Evolutionary conservation across 2,888 invertebrate species (phyloP).

Genomic region (Aspidiotus destructor): DNA sequence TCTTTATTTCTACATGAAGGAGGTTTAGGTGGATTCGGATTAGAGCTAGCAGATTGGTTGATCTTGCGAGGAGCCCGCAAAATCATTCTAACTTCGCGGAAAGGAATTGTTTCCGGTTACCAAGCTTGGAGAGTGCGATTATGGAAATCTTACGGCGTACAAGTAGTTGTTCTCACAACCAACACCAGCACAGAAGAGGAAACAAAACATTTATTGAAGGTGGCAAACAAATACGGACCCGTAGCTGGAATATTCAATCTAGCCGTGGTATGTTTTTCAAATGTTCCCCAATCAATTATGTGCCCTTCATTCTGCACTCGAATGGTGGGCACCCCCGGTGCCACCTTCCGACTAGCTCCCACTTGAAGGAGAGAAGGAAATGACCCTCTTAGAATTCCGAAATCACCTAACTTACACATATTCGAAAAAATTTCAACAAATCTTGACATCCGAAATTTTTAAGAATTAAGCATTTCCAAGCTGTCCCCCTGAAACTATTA

Average conservation of each 20-base stretch:
- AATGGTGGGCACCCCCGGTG: too few relatives aligned
- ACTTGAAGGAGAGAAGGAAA: background rate
- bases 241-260: conserved; percentile 82
- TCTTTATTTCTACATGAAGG: conserved; percentile 41
- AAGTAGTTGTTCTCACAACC: conserved; percentile 56
- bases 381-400: background rate
- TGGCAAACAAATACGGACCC: conserved; percentile 54
- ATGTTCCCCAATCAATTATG: too few relatives aligned
- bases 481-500: too few relatives aligned
- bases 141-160: conserved; percentile 62
- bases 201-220: conserved; percentile 56
- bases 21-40: conserved; percentile 53
- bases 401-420: background rate
- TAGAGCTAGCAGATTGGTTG: conserved; percentile 50
- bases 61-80: conserved; percentile 49
- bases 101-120: conserved; percentile 49
- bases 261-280: conserved; percentile 53
- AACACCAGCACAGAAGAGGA: conserved; percentile 62
- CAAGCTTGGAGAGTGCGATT: conserved; percentile 47
- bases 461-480: too few relatives aligned
- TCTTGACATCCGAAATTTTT: too few relatives aligned
- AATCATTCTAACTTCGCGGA: conserved; percentile 49
- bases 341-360: too few relatives aligned
- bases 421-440: background rate
- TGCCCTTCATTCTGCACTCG: too few relatives aligned